Base-by-base conservation (phyloP, 1,140 invertebrate species). In the Papilio polytes region DNA sequence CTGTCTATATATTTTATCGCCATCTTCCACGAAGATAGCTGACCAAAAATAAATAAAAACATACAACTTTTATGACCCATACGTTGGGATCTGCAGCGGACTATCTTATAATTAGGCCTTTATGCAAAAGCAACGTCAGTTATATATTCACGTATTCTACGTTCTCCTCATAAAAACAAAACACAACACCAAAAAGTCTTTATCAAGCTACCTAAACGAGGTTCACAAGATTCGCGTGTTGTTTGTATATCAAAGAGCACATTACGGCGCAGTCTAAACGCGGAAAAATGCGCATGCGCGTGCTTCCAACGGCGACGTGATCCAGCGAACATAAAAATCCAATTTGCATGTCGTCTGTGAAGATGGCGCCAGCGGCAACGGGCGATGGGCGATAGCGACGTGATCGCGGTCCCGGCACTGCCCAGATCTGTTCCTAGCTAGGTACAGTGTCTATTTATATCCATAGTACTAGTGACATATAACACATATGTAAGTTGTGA, bases 331-430 rank as follows among this genome's bases (percentile, higher is more conserved):
- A 79, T 82, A 80, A 85, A 83, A 85, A 85, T 85, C 59, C 81
- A 78, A 81, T 84, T 84, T 84, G 83, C 83, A 84, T 84, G 83
- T 80, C 82, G 82, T 78, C 82, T 78, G 76, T 31, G 76, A 56
- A 78, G 76, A 78, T 78, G 82, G 82, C 82, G 82, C 80, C 82
- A 80, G 76, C 82, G 80, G 31, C 53, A 56, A 56, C 53, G 53
- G 53, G 73, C 59, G 74, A 78, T 78, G 76, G 36, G 80, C 73
- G 82, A 83, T 83, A 83, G 26, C 63, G 66, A 83, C 82, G 80
- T 83, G 82, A 83, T 70, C 66, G 73, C 56, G 63, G 63, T 36
- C 72, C 36, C 72, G 31, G 26, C 72, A 36, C 72, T 36, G 72
- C 72, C 72, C 72, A 74, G 72, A 46, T 26, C 74, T 15, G 74